Evolutionary conservation across 2,113 vertebrate species (phyloP), one percentile per base, ranked within the genome.

Genomic region (Coreoperca whiteheadi): DNA sequence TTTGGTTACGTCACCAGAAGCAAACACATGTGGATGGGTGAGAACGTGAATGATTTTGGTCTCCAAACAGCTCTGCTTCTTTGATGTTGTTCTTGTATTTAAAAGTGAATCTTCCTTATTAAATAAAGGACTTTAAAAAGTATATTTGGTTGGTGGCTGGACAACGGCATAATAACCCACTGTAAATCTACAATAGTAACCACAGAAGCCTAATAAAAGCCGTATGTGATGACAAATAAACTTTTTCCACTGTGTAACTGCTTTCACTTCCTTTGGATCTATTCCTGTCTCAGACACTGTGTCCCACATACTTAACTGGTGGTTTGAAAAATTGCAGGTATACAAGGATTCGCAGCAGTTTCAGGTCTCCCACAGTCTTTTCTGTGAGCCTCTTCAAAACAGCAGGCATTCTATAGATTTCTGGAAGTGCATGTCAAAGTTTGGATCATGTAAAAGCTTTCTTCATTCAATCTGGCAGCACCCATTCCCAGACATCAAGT

Each of bases 191-290:
- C 76, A 77, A 56, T n/a, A 63, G 82, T 10, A 23, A 50, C 84
- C 85, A 32, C 80, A 75, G 74, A 73, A 60, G 86, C 59, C 77
- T 32, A 30, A 63, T 79, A 84, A 86, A 84, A 77, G 56, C 51
- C 21, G n/a, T 4, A 30, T n/a, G 81, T 60, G 82, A 87, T 89
- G 88, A 91, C 84, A 85, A 90, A 93, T 84, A 48, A 82, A 77
- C 83, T 84, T 89, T 89, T 90, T 91, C 88, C 90, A 89, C 84
- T 68, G 50, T 66, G 48, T 67, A 64, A 87, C 87, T 86, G 77
- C 81, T 88, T 87, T 89, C 69, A 86, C 87, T 88, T 88, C 84
- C 87, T 89, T 50, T 61, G 76, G 68, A 73, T 84, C 84, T 91
- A 88, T 89, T 92, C 73, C 43, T 86, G 86, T 77, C 84, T 81